Base-by-base conservation (phyloP, 2,797 vertebrate genomes). In the Sebastes steindachneri region DNA sequence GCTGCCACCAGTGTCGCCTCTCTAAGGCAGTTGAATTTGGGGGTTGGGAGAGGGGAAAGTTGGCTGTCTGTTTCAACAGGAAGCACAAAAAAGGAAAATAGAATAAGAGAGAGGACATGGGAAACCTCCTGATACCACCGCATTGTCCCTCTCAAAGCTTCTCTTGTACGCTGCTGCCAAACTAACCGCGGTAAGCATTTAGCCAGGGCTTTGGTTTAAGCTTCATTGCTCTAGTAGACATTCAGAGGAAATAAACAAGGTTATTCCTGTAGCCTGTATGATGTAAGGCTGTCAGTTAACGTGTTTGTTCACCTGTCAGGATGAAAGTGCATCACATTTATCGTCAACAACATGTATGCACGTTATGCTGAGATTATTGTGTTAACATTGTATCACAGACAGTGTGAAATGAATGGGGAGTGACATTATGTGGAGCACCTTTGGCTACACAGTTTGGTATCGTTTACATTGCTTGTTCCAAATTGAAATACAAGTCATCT, bases 141-240 rank as follows among this genome's bases (percentile, higher is more conserved):
- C 76, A 91, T 90, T 92, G 92, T 94, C 89, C 88, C 73, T 89
- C 89, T 95, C 83, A 90, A 91, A 91, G 90, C 89, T 92, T 90
- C 92, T 95, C 92, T 94, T 94, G 91, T 92, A 86, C 87, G 57
- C 84, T 84, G 87, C 84, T 94, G 91, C 92, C 91, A 94, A 93
- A 93, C 88, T 84, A 66, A 84, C 91, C 83, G 80, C 53, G 31
- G 79, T 75, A 82, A 93, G 84, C 81, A 15, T 89, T 92, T 92
- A 91, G 90, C 86, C 89, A 88, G 88, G 75, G 79, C 86, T 92
- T 89, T 88, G 73, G 81, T 91, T 89, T 84, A 86, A 91, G 92
- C 89, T 87, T 89, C 82, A 58, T 85, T 93, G 85, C 89, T 85
- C 86, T 89, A 82, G 82, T 89, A 88, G 86, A 88, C 89, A 87